These are phyloP conservation scores for Oryzias woworae DNA, from an alignment of 2,113 vertebrate species.

Conservation along the genomic window DNA sequence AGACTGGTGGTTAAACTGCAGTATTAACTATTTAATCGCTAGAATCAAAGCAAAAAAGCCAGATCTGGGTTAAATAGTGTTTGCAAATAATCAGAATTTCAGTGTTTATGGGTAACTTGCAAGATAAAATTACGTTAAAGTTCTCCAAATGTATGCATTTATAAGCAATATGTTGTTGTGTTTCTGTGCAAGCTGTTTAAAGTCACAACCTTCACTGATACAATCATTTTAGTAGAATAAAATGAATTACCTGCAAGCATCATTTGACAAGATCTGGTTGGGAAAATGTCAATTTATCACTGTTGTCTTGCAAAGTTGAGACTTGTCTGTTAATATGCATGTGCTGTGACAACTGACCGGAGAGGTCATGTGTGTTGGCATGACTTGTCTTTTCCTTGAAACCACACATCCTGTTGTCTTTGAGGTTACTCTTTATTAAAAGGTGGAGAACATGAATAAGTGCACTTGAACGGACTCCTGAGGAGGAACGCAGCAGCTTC, in stretches of 20 bases:
- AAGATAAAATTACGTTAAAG: neutral
- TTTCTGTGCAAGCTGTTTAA: no score
- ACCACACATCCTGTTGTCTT: conserved; percentile 25
- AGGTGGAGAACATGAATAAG: conserved; percentile 21
- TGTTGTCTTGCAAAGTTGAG: conserved; percentile 24
- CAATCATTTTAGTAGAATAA: neutral
- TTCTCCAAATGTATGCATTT: conserved; percentile 6
- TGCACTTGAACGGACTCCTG: conserved; percentile 36
- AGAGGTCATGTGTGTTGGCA: conserved; percentile 55
- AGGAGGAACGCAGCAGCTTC: conserved; percentile 1
- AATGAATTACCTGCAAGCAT: conserved; percentile 17
- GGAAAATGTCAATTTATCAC: conserved; percentile 10
- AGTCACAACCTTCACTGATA: neutral
- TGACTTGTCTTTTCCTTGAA: conserved; percentile 44
- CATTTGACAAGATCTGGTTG: conserved; percentile 8
- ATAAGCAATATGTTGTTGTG: no score
- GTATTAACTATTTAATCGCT: conserved; percentile 16
- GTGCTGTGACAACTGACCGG: conserved; percentile 52
- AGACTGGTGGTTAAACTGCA: conserved; percentile 11
- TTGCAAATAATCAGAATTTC: conserved; percentile 22
- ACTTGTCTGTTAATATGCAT: conserved; percentile 57
- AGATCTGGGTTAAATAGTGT: conserved; percentile 17
- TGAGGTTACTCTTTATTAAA: conserved; percentile 3
- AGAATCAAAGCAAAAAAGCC: conserved; percentile 7
- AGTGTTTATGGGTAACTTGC: neutral